Conservation (phyloP, 2,113 vertebrate genomes). For the Petaurus breviceps region DNA sequence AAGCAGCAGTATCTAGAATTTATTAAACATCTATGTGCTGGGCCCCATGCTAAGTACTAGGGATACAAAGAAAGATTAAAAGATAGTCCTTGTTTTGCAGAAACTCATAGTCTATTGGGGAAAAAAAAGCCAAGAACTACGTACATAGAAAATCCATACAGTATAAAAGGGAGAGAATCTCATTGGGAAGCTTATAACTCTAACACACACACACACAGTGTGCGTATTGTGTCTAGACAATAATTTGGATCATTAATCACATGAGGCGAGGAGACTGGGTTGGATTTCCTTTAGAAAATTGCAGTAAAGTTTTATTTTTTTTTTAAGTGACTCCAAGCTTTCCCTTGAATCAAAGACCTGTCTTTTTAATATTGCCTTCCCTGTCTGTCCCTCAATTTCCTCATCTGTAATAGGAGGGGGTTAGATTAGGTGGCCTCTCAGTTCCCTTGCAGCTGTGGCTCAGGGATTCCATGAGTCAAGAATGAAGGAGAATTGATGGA, state of each 20-base stretch:
- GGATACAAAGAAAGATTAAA: neutral
- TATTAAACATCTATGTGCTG: neutral
- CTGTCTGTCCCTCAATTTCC: neutral
- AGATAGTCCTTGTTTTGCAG: neutral
- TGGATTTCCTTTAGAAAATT: neutral
- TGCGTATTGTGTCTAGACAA: neutral
- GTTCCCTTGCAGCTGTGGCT: neutral
- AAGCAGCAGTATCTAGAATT: neutral
- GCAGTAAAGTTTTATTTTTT: neutral
- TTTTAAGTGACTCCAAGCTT: neutral
- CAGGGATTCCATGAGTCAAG: neutral
- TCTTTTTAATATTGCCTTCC: neutral
- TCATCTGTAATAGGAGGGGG: neutral
- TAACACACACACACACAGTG: neutral
- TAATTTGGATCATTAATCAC: neutral
- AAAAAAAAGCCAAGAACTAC: neutral
- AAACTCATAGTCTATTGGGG: neutral
- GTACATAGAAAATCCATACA: neutral
- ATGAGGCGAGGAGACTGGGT: neutral
- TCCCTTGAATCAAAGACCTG: neutral
- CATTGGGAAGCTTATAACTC: neutral
- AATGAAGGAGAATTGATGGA: neutral
- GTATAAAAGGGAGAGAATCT: neutral
- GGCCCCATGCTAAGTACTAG: neutral
- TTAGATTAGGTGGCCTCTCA: neutral